phyloP scores from a whole-genome alignment of 2,888 invertebrate species.

The Volucella bombylans region DNA sequence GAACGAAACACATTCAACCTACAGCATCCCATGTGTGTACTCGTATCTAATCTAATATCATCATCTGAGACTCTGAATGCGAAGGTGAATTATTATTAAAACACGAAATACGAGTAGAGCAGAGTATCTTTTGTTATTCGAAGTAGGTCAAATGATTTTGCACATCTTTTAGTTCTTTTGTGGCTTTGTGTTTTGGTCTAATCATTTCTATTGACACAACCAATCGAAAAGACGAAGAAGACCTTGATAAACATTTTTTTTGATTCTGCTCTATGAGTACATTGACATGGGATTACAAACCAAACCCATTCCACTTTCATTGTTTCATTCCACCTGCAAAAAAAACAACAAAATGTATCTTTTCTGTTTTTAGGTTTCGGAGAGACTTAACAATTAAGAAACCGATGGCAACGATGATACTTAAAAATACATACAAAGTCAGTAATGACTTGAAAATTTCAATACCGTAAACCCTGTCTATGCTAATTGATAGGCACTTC shows the following conservation, averaged over 20 bases:
- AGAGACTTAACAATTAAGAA: too few species aligned
- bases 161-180: background rate
- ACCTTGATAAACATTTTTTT: background rate
- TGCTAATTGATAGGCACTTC: too few species aligned
- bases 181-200: background rate
- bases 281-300: background rate
- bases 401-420: too few species aligned
- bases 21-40: too few species aligned
- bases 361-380: background rate
- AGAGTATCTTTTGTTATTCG: background rate
- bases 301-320: background rate
- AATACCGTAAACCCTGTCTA: too few species aligned
- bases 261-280: background rate
- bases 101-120: background rate
- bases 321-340: background rate
- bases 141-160: constrained; percentile 13
- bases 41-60: too few species aligned
- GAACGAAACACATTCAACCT: too few species aligned
- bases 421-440: too few species aligned
- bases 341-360: background rate
- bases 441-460: too few species aligned
- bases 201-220: background rate
- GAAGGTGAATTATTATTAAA: too few species aligned
- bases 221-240: background rate
- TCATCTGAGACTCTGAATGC: too few species aligned